These are phyloP conservation scores for Chymomyza caudatula DNA, from an alignment of 2,888 invertebrate genomes.

Conservation along the genomic window DNA sequence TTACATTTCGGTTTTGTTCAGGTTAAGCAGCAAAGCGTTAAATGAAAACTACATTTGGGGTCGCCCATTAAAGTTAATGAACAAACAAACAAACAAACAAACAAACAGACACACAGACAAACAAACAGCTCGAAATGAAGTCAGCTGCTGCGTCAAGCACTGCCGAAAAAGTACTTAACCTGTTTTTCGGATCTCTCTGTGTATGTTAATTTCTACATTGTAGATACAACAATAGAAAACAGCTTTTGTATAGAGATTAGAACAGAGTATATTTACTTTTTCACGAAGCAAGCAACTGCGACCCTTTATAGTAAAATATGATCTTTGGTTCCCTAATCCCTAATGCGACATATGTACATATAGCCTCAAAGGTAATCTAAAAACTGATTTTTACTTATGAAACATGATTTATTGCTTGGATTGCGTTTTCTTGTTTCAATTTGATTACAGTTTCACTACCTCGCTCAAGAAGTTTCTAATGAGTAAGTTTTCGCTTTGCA, in stretches of 20 bases:
- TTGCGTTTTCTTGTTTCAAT: no score
- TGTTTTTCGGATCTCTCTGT: constrained; percentile 45
- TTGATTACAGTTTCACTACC: no score
- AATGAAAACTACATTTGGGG: constrained; percentile 44
- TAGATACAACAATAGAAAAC: constrained; percentile 25
- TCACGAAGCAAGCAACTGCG: neutral
- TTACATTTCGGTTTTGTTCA: neutral
- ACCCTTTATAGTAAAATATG: no score
- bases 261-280: neutral
- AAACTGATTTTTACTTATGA: no score
- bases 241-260: neutral
- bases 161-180: constrained; percentile 63
- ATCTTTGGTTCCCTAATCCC: neutral
- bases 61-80: neutral
- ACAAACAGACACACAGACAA: constrained; percentile 14
- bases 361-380: no score
- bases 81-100: constrained; percentile 29
- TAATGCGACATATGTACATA: no score
- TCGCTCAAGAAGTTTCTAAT: no score
- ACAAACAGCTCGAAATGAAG: constrained; percentile 54
- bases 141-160: constrained; percentile 43
- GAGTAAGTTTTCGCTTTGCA: no score
- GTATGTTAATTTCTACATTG: constrained; percentile 62
- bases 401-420: no score
- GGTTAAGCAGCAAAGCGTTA: constrained; percentile 52